A percentile compares a stretch with the other conserved stretches of the same genome.
These are phyloP conservation scores for Monopis laevigella DNA, from an alignment of 2,888 invertebrate species.

Conservation along the genomic window DNA sequence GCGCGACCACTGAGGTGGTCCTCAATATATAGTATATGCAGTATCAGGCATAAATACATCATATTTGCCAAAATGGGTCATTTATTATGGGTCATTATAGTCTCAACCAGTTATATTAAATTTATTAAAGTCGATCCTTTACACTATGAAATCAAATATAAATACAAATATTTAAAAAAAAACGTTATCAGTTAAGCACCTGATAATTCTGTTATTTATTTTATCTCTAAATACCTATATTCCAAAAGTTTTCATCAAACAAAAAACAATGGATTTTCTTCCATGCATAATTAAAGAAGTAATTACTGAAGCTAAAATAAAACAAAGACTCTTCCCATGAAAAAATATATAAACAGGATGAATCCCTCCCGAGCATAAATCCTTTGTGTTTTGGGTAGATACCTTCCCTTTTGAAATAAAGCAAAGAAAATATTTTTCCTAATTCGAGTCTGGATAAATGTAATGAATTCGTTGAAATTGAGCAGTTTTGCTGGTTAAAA, in stretches of 20 bases:
- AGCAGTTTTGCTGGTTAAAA: neutral
- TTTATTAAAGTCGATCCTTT: no score
- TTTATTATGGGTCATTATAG: no score
- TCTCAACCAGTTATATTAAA: no score
- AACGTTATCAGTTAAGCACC: neutral
- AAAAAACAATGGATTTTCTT: neutral
- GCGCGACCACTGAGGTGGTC: no score
- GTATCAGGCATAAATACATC: no score
- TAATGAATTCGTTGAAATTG: no score
- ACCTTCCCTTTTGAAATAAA: constrained; percentile 1
- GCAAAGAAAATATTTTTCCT: neutral
- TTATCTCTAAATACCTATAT: neutral
- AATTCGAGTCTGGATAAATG: neutral
- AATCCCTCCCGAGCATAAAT: neutral
- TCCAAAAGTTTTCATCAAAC: neutral
- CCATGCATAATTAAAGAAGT: constrained; percentile 1
- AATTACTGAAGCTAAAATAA: neutral
- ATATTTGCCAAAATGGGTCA: no score
- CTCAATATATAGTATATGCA: no score
- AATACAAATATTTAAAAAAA: neutral
- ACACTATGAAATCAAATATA: no score
- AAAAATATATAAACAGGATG: constrained; percentile 1
- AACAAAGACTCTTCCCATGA: neutral
- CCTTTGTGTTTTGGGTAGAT: neutral
- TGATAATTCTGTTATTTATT: neutral